Conservation (phyloP, 92 coral and sea anemone species). For the Phenganax stokvisi region DNA sequence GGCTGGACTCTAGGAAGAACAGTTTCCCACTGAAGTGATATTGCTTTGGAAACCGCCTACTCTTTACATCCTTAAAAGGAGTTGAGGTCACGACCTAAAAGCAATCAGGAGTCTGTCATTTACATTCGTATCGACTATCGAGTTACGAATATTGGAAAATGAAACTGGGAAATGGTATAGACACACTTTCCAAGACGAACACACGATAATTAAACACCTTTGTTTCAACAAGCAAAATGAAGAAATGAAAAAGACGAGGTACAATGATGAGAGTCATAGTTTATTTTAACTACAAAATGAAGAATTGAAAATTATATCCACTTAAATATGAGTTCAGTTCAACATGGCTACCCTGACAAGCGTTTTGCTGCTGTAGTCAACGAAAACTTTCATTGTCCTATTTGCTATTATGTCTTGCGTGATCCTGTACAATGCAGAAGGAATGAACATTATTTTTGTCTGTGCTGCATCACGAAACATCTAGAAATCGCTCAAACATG, state of each 20-base stretch:
- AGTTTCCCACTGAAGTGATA: not conserved
- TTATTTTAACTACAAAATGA: not conserved
- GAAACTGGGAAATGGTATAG: too few relatives aligned
- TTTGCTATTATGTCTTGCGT: not conserved
- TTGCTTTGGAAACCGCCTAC: not conserved
- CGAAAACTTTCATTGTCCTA: constrained; percentile 14
- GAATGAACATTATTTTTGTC: constrained; percentile 20
- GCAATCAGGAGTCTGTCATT: not conserved
- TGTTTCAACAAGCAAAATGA: too few relatives aligned
- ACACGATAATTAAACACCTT: too few relatives aligned
- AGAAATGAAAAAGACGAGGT: not conserved
- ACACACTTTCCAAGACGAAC: too few relatives aligned
- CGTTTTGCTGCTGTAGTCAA: not conserved
- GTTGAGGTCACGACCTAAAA: not conserved
- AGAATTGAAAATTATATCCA: not conserved
- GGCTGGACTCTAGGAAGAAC: not conserved
- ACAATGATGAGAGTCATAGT: not conserved
- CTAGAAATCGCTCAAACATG: constrained; percentile 25
- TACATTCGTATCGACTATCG: not conserved
- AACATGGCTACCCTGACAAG: constrained; percentile 17
- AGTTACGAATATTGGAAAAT: too few relatives aligned
- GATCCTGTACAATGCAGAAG: constrained; percentile 27
- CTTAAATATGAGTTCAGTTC: not conserved
- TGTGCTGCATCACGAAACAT: not conserved
- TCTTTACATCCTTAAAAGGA: not conserved